Evolutionary conservation across 2,888 invertebrate genomes (phyloP).

Genomic region (Chirona hameri): DNA sequence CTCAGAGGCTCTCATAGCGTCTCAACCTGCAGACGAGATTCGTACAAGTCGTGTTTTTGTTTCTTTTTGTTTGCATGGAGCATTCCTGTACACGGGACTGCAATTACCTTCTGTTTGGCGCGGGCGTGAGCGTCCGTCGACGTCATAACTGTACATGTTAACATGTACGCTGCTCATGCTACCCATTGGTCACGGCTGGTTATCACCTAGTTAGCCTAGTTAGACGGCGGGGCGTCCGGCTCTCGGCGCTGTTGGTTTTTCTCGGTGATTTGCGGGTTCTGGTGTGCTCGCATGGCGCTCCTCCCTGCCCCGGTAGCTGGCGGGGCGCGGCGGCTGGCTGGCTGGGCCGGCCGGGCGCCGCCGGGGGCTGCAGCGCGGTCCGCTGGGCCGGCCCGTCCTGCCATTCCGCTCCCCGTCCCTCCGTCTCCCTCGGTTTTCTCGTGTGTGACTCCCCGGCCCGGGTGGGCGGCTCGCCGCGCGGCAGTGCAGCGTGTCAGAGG

Average conservation of each 20-base stretch:
- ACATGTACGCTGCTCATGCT: background rate
- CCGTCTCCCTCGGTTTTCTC: background rate
- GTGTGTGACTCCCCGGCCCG: too few relatives aligned
- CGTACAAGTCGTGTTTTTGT: background rate
- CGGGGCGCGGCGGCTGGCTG: background rate
- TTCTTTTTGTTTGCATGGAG: background rate
- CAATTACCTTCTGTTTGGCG: background rate
- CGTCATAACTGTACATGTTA: slow-evolving; percentile 13
- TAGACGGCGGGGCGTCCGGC: background rate
- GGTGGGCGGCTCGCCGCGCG: background rate
- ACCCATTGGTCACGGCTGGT: background rate
- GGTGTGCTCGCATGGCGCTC: background rate
- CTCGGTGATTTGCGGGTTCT: background rate
- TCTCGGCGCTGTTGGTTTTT: background rate
- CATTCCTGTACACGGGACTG: slow-evolving; percentile 2
- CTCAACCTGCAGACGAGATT: background rate
- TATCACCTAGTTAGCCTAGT: background rate
- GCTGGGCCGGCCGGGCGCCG: background rate
- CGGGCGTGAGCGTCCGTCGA: background rate
- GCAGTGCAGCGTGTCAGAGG: background rate
- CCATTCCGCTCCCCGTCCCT: background rate
- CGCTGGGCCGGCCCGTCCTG: background rate
- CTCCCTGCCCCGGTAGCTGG: too few relatives aligned
- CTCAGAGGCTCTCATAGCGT: background rate
- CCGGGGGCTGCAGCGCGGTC: background rate